Evolutionary conservation across 2,113 vertebrate genomes (phyloP).

Genomic region (rat (Rattus norvegicus)): GRCr8 NC_086025.1:66922501-66923000

Average conservation of each 20-base stretch:
- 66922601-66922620: neutral
- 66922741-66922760: neutral
- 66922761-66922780: neutral
- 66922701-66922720: neutral
- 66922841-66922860: neutral
- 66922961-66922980: neutral
- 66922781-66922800: neutral
- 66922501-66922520: neutral
- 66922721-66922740: neutral
- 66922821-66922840: neutral
- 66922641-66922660: neutral
- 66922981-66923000: neutral
- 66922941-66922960: neutral
- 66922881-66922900: neutral
- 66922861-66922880: neutral
- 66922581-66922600: neutral
- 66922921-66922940: neutral
- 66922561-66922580: neutral
- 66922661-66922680: neutral
- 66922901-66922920: neutral
- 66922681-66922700: neutral
- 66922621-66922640: neutral
- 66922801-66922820: neutral
- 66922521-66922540: neutral
- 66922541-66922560: neutral